Base-by-base conservation (phyloP, 2,888 invertebrate species). In the Pilophorus perplexus region DNA sequence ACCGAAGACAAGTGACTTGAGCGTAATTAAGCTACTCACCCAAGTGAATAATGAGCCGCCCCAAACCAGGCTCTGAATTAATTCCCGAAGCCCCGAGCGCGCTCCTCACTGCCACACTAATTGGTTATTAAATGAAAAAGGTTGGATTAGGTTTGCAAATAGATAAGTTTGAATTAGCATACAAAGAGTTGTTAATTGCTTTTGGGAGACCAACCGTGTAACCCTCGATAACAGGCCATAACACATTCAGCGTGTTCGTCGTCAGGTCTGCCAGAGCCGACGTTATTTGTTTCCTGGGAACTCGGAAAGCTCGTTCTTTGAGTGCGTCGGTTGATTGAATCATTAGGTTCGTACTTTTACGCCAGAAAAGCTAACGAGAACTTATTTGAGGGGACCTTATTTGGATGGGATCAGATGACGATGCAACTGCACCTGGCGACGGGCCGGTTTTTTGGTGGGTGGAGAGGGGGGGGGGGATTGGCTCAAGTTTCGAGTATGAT, bases 131-230 rank as follows among this genome's bases (percentile, higher is more conserved):
- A 64, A 64, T 54, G 54, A 42, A 65, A 65, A 65, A 65, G 42
- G 54, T 65, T 22, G 64, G 64, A 65, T 65, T 65, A 65, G 64
- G 64, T 65, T 65, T 65, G 64, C 64, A 65, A 65, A 65, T 65
- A 52, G 64, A 65, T 54, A 50, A 65, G 64, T 52, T 16, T 6
- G 42, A 65, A 65, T 65, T 65, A 54, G 52, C 64, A 65, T 65
- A 65, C 64, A 65, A 65, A 65, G 64, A 52, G 64, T 54, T 65
- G 64, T 54, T 65, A 65, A 65, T 65, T 65, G 64, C 64, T 52
- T 48, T 18, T 28, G 54, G 40, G 52, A 65, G 64, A 37, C 64
- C 64, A 42, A 54, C 64, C 64, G 64, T 65, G 64, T 65, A 65
- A 65, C 64, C 54, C 64, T 65, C 54, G 64, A 65, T 65, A 52